These are phyloP conservation scores for Forficula auricularia DNA, from an alignment of 1,140 invertebrate genomes.

Conservation along the genomic window DNA sequence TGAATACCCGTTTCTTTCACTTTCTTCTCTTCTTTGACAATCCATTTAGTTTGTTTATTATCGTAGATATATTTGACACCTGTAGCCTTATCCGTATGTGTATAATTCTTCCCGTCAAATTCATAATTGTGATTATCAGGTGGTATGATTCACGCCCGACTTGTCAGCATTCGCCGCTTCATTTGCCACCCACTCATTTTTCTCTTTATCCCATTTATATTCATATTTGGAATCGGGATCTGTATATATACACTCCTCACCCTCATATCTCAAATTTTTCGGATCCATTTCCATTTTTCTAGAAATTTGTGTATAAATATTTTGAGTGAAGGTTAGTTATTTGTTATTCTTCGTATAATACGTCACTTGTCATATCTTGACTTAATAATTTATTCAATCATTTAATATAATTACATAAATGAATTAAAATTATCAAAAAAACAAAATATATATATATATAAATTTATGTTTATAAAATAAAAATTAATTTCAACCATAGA, in stretches of 20 bases:
- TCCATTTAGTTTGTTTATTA: constrained; percentile 39
- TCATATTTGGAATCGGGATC: constrained; percentile 45
- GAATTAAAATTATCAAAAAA: no score
- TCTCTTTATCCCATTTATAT: constrained; percentile 44
- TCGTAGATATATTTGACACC: constrained; percentile 26
- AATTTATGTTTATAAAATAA: no score
- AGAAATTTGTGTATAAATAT: background rate
- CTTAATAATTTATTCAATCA: no score
- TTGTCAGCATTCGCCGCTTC: constrained; percentile 12
- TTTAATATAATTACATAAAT: no score
- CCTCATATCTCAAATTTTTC: constrained; percentile 42
- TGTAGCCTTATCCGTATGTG: constrained; percentile 28
- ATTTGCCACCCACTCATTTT: constrained; percentile 34
- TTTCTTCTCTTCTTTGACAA: constrained; percentile 24
- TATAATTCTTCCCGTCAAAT: constrained; percentile 32
- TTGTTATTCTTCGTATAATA: no score
- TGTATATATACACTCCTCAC: constrained; percentile 50
- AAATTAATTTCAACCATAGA: no score
- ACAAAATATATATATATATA: no score
- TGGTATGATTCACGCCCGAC: constrained; percentile 10
- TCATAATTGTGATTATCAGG: constrained; percentile 22
- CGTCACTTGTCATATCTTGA: no score
- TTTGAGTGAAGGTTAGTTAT: background rate
- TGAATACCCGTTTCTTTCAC: constrained; percentile 20
- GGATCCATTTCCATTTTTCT: constrained; percentile 19